Evolutionary conservation across 2,113 vertebrate species (phyloP), one percentile per base, ranked within the genome.

Genomic region (Picathartes gymnocephalus): DNA sequence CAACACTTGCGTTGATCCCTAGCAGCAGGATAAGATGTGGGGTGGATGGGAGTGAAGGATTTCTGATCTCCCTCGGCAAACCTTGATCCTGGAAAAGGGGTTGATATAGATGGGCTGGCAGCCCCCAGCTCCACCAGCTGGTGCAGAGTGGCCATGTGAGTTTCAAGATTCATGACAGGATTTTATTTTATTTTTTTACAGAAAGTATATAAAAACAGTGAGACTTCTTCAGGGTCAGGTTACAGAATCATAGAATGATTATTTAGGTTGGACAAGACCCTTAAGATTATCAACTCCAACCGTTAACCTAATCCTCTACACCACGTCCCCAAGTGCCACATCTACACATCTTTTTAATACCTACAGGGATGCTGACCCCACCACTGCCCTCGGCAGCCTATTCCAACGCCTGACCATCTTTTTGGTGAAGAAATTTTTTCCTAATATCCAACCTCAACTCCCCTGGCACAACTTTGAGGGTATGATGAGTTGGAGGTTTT

Each of bases 301-400:
- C 0, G 0, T 17, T 48, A 39, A 56, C 30, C 51, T 6, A 44
- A 4, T 47, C 24, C 16, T 65, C 39, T 73, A 23, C 61, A 40
- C 21, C 16, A 30, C 0, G 1, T 37, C 20, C 31, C 39, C 21
- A 25, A n/a, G n/a, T 7, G 2, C 24, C 35, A 62, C 4, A 7
- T 10, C 21, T 82, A 24, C 35, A 62, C 4, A 7, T 10, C 21
- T 86, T 51, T 44, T 53, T 11, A 62, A 62, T 4, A 3, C 4
- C 22, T 37, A 14, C 66, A 76, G 40, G 42, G 13, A 19, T n/a
- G 28, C 22, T 3, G 37, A 73, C 27, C n/a, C 45, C 17, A 51
- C 7, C 11, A 23, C 15, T 25, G 25, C 37, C 39, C 30, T 85
- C 13, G 45, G 15, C 17, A 92, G 54, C 23, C 35, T 69, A 7